phyloP scores from a whole-genome alignment of 2,113 vertebrate genomes.

The Leptodactylus fuscus region DNA sequence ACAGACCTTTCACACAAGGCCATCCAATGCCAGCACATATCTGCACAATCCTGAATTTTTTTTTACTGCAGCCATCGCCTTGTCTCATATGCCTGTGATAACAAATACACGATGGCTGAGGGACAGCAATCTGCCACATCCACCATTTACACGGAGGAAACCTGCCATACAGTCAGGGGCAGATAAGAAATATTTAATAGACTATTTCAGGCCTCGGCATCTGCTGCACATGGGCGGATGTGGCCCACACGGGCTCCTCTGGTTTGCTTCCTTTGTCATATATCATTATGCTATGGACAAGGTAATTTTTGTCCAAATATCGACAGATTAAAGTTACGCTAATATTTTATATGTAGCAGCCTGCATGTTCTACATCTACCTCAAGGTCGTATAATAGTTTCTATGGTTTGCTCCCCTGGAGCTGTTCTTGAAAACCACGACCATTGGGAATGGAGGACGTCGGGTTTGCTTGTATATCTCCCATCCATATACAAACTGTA shows the following conservation, averaged over 20 bases:
- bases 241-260: background rate
- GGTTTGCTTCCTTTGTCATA: background rate
- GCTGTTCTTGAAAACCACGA: too few species aligned
- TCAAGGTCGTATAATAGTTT: too few species aligned
- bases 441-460: too few species aligned
- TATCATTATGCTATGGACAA: too few species aligned
- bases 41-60: constrained; percentile 35
- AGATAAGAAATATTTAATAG: constrained; percentile 40
- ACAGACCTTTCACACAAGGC: constrained; percentile 35
- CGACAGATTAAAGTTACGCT: too few species aligned
- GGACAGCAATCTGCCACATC: background rate
- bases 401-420: too few species aligned
- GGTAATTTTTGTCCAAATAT: too few species aligned
- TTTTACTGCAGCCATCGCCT: constrained; percentile 5
- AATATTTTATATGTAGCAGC: too few species aligned
- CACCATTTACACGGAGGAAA: constrained; percentile 40
- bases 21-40: constrained; percentile 42
- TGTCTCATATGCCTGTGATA: constrained; percentile 36
- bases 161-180: constrained; percentile 4
- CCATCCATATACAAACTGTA: too few species aligned
- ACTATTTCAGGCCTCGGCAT: background rate
- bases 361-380: too few species aligned
- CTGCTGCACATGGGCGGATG: constrained; percentile 8
- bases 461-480: too few species aligned
- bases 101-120: constrained; percentile 8